Percentiles rank a stretch among this genome's conserved stretches.
phyloP scores from a whole-genome alignment of 1,140 invertebrate species.

The Cydia fagiglandana region DNA sequence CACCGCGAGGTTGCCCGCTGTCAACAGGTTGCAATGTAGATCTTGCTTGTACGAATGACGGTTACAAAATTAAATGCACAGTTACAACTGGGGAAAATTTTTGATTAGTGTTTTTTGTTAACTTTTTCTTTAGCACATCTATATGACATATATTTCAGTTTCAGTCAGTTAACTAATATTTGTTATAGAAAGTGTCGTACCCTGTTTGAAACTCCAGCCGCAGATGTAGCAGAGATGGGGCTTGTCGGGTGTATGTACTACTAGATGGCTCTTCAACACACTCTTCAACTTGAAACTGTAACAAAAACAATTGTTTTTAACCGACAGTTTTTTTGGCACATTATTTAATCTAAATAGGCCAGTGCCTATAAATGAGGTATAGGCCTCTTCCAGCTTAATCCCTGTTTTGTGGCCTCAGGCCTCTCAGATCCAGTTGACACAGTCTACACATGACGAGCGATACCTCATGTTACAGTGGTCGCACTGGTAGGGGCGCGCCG shows the following conservation, averaged over 20 bases:
- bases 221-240: constrained; percentile 64
- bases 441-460: neutral
- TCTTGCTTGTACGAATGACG: neutral
- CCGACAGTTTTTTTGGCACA: neutral
- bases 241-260: constrained; percentile 59
- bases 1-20: constrained; percentile 68
- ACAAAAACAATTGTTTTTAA: constrained; percentile 22
- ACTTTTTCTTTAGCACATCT: too few relatives aligned
- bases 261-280: constrained; percentile 63
- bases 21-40: neutral
- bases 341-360: neutral
- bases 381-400: too few relatives aligned
- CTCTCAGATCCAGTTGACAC: too few relatives aligned
- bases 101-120: too few relatives aligned
- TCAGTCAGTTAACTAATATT: too few relatives aligned
- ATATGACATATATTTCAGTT: too few relatives aligned
- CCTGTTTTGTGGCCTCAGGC: too few relatives aligned
- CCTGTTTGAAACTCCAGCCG: constrained; percentile 67
- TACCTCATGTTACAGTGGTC: constrained; percentile 66
- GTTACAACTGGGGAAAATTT: too few relatives aligned
- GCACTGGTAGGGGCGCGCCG: constrained; percentile 61
- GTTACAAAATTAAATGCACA: neutral
- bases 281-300: constrained; percentile 69
- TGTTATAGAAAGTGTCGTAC: constrained; percentile 34
- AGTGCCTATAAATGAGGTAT: too few relatives aligned